Evolutionary conservation across 1,140 invertebrate genomes (phyloP).

Genomic region (Chironomus tepperi): DNA sequence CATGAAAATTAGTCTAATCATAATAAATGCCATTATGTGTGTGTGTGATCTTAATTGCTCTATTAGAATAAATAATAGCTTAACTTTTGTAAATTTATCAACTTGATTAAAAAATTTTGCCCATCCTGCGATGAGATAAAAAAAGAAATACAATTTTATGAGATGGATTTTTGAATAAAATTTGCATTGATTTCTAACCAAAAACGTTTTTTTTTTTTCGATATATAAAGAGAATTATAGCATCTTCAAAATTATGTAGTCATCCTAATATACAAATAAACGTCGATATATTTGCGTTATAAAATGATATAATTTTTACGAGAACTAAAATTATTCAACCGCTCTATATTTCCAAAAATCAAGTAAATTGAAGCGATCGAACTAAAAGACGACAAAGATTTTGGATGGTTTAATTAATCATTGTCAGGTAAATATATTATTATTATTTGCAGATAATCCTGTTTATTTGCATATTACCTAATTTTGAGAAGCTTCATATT

Average conservation of each 20-base stretch:
- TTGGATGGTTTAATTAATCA: background rate
- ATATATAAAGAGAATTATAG: background rate
- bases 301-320: background rate
- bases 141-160: background rate
- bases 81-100: too few relatives aligned
- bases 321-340: background rate
- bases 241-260: background rate
- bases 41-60: too few relatives aligned
- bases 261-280: background rate
- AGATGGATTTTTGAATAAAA: background rate
- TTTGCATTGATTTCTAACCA: background rate
- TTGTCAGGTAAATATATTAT: background rate
- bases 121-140: too few relatives aligned
- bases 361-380: background rate
- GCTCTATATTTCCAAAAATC: background rate
- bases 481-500: background rate
- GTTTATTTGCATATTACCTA: constrained; percentile 13
- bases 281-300: background rate
- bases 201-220: background rate
- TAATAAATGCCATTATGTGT: too few relatives aligned
- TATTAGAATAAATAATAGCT: too few relatives aligned
- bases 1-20: too few relatives aligned
- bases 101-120: too few relatives aligned
- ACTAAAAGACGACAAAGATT: background rate
- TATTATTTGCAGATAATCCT: constrained; percentile 1